Evolutionary conservation across 2,797 vertebrate species (phyloP).

Genomic region (Chanos chanos): DNA sequence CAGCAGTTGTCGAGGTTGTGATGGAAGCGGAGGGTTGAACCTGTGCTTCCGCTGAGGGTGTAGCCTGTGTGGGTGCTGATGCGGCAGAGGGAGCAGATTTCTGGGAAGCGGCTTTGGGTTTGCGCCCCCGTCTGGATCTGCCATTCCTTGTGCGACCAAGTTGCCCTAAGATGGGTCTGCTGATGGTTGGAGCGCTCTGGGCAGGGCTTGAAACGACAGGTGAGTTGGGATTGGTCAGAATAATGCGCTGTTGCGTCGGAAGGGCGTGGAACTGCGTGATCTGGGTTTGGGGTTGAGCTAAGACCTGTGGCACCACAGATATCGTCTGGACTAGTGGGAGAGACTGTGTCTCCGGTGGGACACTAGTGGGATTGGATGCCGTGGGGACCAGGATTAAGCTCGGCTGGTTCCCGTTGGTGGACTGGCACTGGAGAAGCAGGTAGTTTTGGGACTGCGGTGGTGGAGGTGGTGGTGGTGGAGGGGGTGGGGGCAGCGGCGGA

Average conservation of each 20-base stretch:
- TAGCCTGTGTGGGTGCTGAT: conserved; percentile 8
- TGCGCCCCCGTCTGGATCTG: conserved; percentile 68
- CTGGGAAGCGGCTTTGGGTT: conserved; percentile 61
- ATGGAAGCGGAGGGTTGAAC: conserved; percentile 2
- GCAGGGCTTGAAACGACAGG: conserved; percentile 33
- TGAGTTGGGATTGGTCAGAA: conserved; percentile 75
- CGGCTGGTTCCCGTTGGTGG: conserved; percentile 65
- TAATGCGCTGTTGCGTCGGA: conserved; percentile 77
- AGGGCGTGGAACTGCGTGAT: conserved; percentile 70
- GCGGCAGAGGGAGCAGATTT: conserved; percentile 40
- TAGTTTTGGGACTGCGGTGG: conserved; percentile 72
- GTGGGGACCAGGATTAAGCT: conserved; percentile 75
- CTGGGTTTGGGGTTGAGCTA: conserved; percentile 65
- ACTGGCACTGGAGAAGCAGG: conserved; percentile 72
- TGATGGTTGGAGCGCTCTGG: conserved; percentile 48
- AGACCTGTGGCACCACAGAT: conserved; percentile 73
- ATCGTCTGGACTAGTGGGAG: conserved; percentile 75
- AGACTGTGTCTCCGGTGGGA: conserved; percentile 55
- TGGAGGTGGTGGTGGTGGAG: conserved; percentile 69
- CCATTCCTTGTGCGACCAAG: conserved; percentile 63
- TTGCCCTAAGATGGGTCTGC: conserved; percentile 69
- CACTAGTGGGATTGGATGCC: conserved; percentile 47
- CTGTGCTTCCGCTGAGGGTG: conserved; percentile 29
- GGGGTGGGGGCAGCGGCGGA: conserved; percentile 69
- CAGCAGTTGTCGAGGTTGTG: conserved; percentile 9